Evolutionary conservation across 2,113 vertebrate species (phyloP).

Genomic region (Actenoides hombroni): DNA sequence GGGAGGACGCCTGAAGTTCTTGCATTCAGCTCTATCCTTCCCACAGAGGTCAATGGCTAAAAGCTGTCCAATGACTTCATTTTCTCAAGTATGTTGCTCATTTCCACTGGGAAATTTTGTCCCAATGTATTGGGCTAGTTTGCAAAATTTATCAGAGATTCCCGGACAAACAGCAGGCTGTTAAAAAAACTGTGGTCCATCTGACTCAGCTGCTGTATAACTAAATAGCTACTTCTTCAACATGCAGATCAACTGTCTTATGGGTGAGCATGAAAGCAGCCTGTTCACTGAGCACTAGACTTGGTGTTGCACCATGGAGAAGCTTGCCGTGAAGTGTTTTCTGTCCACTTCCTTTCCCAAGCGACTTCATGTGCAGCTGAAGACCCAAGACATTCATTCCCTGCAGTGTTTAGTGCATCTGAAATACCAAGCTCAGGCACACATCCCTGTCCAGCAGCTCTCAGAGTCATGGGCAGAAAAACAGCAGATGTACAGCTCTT

Average conservation of each 20-base stretch:
- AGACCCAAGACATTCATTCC: background rate
- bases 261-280: background rate
- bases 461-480: background rate
- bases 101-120: background rate
- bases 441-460: background rate
- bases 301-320: background rate
- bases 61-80: rapidly evolving
- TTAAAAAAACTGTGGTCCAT: background rate
- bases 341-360: background rate
- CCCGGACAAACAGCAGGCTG: background rate
- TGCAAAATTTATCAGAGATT: background rate
- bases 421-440: background rate
- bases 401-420: background rate
- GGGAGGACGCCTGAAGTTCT: background rate
- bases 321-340: background rate
- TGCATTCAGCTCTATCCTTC: background rate
- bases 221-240: background rate
- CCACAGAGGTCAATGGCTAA: background rate
- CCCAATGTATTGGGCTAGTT: background rate
- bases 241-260: background rate
- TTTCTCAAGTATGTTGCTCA: background rate
- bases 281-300: background rate
- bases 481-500: background rate
- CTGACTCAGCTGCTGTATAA: background rate
- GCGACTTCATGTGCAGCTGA: background rate